Base-by-base conservation (phyloP, 2,113 vertebrate species). In the Carassius carassius region DNA sequence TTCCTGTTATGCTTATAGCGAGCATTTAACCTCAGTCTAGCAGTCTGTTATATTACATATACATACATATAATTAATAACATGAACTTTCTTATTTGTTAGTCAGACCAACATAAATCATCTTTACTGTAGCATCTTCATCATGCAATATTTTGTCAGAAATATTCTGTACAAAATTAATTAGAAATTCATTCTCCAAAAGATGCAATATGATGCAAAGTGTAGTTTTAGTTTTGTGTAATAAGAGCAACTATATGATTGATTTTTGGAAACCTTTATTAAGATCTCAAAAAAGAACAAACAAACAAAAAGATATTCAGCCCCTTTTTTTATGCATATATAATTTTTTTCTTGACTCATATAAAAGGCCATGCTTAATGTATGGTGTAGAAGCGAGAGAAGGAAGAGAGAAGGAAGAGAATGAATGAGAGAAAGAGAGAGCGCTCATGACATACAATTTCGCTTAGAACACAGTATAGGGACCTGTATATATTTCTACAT, bases 291-390 rank as follows among this genome's bases (percentile, higher is more conserved):
- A 29, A 89, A 62, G 5, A 78, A 47, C 35, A 67, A 79, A n/a
- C 44, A 44, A 44, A 79, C 44, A 47, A 47, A 47, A 47, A 69
- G 65, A 79, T 63, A 62, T 81, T 37, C 62, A 86, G 70, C 29
- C 81, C 44, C n/a, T 49, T 14, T 49, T 14, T 76, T 47, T 86
- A 62, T 92, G 88, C 84, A 87, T 91, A 88, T 88, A 89, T 83
- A 37, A 14, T 85, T 83, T 89, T 85, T 62, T 72, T 41, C 1
- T 92, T 91, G 89, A 89, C 87, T 91, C 41, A 63, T 84, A 88
- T 87, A 82, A 92, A 92, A 90, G 78, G 85, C 88, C 91, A 94
- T 94, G 91, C 91, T 90, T 85, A 63, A 88, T 87, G 89, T 90
- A 89, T 83, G 89, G 32, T 37, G 17, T 21, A 67, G 41, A 35